A percentile compares a stretch with the other conserved stretches of the same genome.
Evolutionary conservation across 2,797 vertebrate genomes (phyloP).

Genomic region (Remorina albescens): DNA sequence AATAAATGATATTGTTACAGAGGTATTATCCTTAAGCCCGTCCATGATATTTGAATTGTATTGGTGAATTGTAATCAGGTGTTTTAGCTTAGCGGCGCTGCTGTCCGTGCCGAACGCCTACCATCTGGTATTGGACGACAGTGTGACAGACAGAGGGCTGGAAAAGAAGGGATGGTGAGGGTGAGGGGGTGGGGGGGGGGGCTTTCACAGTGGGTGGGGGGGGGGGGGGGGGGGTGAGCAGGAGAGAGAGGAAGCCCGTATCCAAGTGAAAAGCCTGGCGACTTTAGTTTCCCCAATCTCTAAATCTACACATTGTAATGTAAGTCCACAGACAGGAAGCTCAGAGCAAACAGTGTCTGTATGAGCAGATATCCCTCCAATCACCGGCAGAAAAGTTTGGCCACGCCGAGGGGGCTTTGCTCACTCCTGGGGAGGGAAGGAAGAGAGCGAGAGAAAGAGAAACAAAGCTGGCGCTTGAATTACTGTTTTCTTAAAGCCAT

Average conservation of each 20-base stretch:
- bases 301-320: conserved; percentile 98
- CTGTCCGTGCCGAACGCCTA: conserved; percentile 89
- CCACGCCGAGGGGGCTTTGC: conserved; percentile 56
- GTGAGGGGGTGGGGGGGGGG: conserved; percentile 72
- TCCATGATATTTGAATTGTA: conserved; percentile 92
- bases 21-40: conserved; percentile 96
- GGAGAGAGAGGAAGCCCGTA: conserved; percentile 85
- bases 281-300: conserved; percentile 92
- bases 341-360: conserved; percentile 91
- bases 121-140: conserved; percentile 87
- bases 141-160: conserved; percentile 80
- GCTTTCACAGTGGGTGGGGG: neutral
- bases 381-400: conserved; percentile 60
- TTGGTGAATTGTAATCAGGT: conserved; percentile 98
- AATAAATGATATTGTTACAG: conserved; percentile 99
- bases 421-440: conserved; percentile 41
- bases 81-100: conserved; percentile 96
- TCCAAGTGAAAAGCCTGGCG: conserved; percentile 89
- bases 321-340: conserved; percentile 92
- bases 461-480: conserved; percentile 40
- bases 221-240: conserved; percentile 56
- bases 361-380: conserved; percentile 85
- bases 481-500: conserved; percentile 7
- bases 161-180: conserved; percentile 47
- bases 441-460: conserved; percentile 20